A percentile compares a stretch with the other conserved stretches of the same genome.
These are phyloP conservation scores for Proterorhinus semilunaris DNA, from an alignment of 2,113 vertebrate species.

Conservation along the genomic window DNA sequence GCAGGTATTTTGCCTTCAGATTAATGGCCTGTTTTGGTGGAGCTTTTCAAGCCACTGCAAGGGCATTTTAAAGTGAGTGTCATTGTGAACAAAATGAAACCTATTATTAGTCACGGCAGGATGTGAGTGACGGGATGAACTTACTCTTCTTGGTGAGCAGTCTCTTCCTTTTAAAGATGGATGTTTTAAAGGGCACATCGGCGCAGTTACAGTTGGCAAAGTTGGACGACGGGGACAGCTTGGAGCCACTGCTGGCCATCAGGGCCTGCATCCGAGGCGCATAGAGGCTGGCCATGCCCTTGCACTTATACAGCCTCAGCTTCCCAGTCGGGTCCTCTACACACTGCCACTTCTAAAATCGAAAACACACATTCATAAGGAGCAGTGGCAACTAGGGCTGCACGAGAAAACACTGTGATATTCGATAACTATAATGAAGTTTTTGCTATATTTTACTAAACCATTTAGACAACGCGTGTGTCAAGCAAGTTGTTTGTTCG, in stretches of 20 bases:
- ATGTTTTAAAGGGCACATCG: constrained; percentile 69
- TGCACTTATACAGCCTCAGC: constrained; percentile 93
- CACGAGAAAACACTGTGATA: no score
- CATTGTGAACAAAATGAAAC: constrained; percentile 34
- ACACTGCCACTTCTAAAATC: constrained; percentile 93
- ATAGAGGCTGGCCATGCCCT: constrained; percentile 76
- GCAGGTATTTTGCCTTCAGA: constrained; percentile 32
- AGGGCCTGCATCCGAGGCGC: constrained; percentile 74
- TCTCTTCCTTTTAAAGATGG: constrained; percentile 77
- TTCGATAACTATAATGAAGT: no score
- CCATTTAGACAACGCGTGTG: no score
- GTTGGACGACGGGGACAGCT: constrained; percentile 65
- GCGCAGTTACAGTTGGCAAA: constrained; percentile 80
- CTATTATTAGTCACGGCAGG: constrained; percentile 36
- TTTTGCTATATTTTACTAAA: no score
- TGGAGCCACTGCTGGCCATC: constrained; percentile 78
- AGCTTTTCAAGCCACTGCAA: constrained; percentile 36
- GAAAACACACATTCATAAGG: background rate
- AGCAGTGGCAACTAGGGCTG: background rate
- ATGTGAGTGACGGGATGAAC: constrained; percentile 41
- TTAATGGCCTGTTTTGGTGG: constrained; percentile 41
- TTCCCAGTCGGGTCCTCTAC: constrained; percentile 88
- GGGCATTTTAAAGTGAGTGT: constrained; percentile 44
- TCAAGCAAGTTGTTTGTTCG: no score
- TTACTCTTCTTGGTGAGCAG: constrained; percentile 87